Conservation (phyloP, 2,797 vertebrate species). For the Zenarchopterus dispar region DNA sequence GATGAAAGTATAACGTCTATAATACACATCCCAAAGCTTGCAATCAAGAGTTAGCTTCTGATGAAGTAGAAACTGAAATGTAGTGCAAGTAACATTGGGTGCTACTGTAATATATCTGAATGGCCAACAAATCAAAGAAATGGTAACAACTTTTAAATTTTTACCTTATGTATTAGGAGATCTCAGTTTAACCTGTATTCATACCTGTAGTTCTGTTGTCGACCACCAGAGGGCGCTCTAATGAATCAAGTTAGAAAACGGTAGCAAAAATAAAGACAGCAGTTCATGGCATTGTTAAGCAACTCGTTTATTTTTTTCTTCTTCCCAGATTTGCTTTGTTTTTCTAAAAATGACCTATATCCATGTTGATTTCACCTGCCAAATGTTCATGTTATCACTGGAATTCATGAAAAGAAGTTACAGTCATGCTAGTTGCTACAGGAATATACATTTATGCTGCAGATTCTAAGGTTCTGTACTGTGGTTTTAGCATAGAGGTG, state of each 20-base stretch:
- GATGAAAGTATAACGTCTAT: too few relatives aligned
- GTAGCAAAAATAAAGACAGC: conserved; percentile 31
- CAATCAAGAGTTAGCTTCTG: too few relatives aligned
- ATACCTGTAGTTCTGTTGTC: too few relatives aligned
- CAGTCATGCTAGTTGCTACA: conserved; percentile 81
- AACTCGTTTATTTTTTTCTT: conserved; percentile 85
- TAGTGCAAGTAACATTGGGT: too few relatives aligned
- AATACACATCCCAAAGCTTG: too few relatives aligned
- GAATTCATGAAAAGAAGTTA: conserved; percentile 72
- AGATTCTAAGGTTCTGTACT: conserved; percentile 68
- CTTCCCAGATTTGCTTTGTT: conserved; percentile 56
- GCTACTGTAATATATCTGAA: too few relatives aligned
- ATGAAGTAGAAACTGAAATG: too few relatives aligned
- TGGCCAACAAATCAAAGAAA: too few relatives aligned
- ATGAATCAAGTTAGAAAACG: neutral
- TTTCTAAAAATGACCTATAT: conserved; percentile 85
- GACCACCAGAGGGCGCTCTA: conserved; percentile 64
- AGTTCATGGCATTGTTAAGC: conserved; percentile 70
- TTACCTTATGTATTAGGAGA: too few relatives aligned
- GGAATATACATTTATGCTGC: conserved; percentile 76
- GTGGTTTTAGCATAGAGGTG: conserved; percentile 70
- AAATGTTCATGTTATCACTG: conserved; percentile 68
- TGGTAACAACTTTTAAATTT: too few relatives aligned
- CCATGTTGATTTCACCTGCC: conserved; percentile 51
- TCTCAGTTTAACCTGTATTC: too few relatives aligned